phyloP scores from a whole-genome alignment of 2,797 vertebrate species.

The Leucoraja ocellata region DNA sequence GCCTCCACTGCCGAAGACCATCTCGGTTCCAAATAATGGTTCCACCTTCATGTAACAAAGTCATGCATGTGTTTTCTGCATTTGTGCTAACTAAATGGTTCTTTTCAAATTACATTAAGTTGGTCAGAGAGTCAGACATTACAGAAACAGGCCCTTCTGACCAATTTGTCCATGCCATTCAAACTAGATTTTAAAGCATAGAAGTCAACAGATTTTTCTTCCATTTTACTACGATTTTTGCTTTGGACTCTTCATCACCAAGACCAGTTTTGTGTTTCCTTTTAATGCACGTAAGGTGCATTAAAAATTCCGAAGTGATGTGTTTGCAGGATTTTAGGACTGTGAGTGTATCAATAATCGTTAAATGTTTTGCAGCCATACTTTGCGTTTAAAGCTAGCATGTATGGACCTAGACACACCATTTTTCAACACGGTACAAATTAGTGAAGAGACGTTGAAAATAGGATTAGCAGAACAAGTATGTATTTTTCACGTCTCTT shows the following conservation, averaged over 20 bases:
- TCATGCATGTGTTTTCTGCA: not conserved
- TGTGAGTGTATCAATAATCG: not conserved
- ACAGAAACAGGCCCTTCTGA: too few relatives aligned
- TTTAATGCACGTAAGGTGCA: not conserved
- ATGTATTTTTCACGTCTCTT: too few relatives aligned
- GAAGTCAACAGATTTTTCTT: not conserved
- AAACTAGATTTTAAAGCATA: not conserved
- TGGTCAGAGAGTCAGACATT: too few relatives aligned
- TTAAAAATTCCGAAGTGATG: not conserved
- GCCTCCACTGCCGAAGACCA: not conserved
- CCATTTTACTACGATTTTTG: not conserved
- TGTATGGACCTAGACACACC: too few relatives aligned
- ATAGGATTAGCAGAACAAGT: too few relatives aligned
- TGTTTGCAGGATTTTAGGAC: not conserved
- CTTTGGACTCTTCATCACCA: not conserved
- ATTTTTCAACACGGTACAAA: too few relatives aligned
- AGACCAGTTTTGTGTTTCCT: not conserved
- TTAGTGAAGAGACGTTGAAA: too few relatives aligned
- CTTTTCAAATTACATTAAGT: not conserved
- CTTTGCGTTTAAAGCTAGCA: not conserved
- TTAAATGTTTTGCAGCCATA: not conserved
- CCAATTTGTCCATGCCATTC: too few relatives aligned
- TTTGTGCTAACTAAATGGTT: not conserved
- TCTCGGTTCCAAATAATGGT: not conserved
- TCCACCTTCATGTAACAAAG: not conserved